phyloP scores from a whole-genome alignment of 1,140 invertebrate species.

The Penaeus japonicus region DNA sequence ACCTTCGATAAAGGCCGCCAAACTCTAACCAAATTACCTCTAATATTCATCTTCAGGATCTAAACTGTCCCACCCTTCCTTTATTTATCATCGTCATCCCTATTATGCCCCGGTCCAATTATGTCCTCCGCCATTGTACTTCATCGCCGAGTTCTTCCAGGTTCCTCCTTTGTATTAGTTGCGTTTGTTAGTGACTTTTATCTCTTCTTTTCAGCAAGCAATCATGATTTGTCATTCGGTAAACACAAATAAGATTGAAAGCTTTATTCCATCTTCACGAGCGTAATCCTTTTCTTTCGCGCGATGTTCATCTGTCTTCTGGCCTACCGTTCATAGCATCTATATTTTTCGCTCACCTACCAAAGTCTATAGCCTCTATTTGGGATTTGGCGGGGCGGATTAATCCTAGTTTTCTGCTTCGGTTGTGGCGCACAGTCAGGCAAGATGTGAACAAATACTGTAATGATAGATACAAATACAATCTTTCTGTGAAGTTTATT shows the following conservation, averaged over 20 bases:
- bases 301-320: background rate
- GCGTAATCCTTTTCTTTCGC: conserved; percentile 27
- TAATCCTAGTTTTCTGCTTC: no score
- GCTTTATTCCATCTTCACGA: conserved; percentile 49
- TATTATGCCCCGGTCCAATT: conserved; percentile 35
- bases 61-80: conserved; percentile 32
- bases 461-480: no score
- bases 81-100: conserved; percentile 21
- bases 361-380: no score
- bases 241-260: conserved; percentile 51
- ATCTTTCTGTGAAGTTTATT: no score
- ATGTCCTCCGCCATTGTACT: conserved; percentile 24
- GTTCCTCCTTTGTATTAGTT: conserved; percentile 17
- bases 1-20: no score
- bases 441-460: no score
- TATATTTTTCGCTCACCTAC: conserved; percentile 30
- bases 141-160: background rate
- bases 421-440: no score
- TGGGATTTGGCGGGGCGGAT: no score
- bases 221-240: conserved; percentile 49
- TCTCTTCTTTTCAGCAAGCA: conserved; percentile 15
- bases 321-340: background rate
- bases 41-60: background rate
- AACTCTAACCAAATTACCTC: background rate
- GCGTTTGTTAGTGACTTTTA: conserved; percentile 25